phyloP scores from a whole-genome alignment of 92 coral and sea anemone species.

The Epizoanthus fatuus region DNA sequence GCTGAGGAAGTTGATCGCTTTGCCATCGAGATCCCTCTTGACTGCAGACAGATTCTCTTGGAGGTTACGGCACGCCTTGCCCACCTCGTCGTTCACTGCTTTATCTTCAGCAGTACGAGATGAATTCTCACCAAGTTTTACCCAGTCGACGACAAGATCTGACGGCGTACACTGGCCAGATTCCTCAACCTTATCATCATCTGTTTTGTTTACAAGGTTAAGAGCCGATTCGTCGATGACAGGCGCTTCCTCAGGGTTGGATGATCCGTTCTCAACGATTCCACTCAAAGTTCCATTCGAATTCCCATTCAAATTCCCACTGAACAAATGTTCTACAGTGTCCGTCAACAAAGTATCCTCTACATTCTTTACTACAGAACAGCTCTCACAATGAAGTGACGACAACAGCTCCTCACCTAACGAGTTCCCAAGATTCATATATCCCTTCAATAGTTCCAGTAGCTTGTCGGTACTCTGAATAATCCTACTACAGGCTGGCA shows the following conservation, averaged over 20 bases:
- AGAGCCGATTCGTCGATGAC: constrained; percentile 42
- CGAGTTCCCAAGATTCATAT: constrained; percentile 66
- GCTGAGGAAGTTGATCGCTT: constrained; percentile 5
- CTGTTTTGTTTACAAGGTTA: constrained; percentile 76
- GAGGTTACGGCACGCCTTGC: constrained; percentile 22
- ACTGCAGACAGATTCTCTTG: constrained; percentile 15
- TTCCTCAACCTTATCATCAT: constrained; percentile 85
- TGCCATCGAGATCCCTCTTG: constrained; percentile 22
- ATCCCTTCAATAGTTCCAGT: constrained; percentile 76
- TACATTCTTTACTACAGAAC: constrained; percentile 8
- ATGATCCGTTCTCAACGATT: neutral
- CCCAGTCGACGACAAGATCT: neutral
- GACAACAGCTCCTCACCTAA: constrained; percentile 45
- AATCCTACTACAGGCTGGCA: constrained; percentile 59
- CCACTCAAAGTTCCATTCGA: neutral
- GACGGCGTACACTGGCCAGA: constrained; percentile 23
- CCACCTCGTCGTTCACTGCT: constrained; percentile 50
- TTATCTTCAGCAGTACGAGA: neutral
- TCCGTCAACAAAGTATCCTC: constrained; percentile 25
- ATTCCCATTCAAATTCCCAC: neutral
- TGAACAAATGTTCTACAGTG: constrained; percentile 11
- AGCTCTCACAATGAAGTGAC: neutral
- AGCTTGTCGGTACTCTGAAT: constrained; percentile 82
- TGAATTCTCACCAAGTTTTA: neutral
- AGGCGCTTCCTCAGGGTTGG: neutral